Percentiles rank a stretch among this genome's conserved stretches.
Evolutionary conservation across 2,113 vertebrate genomes (phyloP).

Genomic region (Dasypus novemcinctus): DNA sequence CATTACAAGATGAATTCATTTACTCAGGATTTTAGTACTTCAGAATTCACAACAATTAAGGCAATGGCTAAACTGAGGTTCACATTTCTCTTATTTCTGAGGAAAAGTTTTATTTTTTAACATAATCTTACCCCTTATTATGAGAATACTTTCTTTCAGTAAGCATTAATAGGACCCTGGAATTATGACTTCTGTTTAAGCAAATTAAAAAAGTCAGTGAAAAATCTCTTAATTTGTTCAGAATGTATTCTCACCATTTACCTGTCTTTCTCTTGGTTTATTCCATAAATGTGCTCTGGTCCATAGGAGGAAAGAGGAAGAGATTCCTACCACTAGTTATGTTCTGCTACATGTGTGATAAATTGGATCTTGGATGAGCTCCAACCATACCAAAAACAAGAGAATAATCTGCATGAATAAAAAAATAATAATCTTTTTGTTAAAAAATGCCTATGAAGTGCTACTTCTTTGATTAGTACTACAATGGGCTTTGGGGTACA

Average conservation of each 20-base stretch:
- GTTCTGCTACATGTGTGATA: background rate
- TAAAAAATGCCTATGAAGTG: background rate
- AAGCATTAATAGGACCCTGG: background rate
- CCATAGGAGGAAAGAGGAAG: background rate
- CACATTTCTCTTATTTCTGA: background rate
- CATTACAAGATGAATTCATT: slow-evolving; percentile 45
- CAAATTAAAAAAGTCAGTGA: background rate
- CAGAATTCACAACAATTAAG: slow-evolving; percentile 1
- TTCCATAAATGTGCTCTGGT: background rate
- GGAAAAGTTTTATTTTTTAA: background rate
- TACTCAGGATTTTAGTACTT: slow-evolving; percentile 52
- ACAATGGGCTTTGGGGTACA: background rate
- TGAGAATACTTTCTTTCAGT: background rate
- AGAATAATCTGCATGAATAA: too few species aligned
- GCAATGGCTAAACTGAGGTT: background rate
- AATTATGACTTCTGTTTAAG: background rate
- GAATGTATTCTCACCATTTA: background rate
- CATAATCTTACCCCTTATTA: background rate
- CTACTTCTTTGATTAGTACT: background rate
- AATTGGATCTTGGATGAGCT: background rate
- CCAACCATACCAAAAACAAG: too few species aligned
- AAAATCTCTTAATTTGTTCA: background rate
- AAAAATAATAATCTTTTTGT: background rate
- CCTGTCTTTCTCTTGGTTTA: background rate
- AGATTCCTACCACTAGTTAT: background rate